These are phyloP conservation scores for Dendronephthya gigantea DNA, from an alignment of 64 coral and sea anemone genomes.

Conservation along the genomic window DNA sequence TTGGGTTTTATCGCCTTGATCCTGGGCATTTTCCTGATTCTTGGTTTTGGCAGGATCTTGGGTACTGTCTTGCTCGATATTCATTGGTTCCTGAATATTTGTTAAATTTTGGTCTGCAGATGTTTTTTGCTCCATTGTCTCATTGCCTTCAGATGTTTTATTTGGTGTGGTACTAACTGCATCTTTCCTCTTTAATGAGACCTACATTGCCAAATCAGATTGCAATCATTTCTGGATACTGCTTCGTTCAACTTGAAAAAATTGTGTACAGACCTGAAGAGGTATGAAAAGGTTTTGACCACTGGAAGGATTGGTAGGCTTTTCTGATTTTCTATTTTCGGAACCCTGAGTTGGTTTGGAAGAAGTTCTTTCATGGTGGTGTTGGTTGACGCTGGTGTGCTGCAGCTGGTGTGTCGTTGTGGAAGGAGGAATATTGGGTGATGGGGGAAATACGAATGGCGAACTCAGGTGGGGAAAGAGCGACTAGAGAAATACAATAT, in stretches of 20 bases:
- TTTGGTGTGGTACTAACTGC: neutral
- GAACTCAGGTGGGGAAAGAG: neutral
- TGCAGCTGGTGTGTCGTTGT: neutral
- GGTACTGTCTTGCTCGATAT: too few relatives aligned
- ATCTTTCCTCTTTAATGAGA: neutral
- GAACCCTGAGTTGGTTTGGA: neutral
- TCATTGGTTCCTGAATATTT: neutral
- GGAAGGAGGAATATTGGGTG: neutral
- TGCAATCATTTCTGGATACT: neutral
- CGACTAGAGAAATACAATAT: neutral
- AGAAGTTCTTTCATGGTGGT: neutral
- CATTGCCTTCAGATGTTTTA: neutral
- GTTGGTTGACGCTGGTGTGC: neutral
- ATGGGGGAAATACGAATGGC: neutral
- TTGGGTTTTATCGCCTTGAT: too few relatives aligned
- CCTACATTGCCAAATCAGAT: neutral
- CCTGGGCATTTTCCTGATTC: too few relatives aligned
- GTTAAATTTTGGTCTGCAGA: neutral
- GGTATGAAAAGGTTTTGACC: neutral
- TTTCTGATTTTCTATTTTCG: neutral
- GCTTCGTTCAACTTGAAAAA: neutral
- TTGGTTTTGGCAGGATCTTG: too few relatives aligned
- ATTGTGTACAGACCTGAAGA: neutral
- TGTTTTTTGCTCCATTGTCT: neutral
- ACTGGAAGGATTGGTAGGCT: neutral